Evolutionary conservation across 2,113 vertebrate species (phyloP).

Genomic region (Callorhinus ursinus): DNA sequence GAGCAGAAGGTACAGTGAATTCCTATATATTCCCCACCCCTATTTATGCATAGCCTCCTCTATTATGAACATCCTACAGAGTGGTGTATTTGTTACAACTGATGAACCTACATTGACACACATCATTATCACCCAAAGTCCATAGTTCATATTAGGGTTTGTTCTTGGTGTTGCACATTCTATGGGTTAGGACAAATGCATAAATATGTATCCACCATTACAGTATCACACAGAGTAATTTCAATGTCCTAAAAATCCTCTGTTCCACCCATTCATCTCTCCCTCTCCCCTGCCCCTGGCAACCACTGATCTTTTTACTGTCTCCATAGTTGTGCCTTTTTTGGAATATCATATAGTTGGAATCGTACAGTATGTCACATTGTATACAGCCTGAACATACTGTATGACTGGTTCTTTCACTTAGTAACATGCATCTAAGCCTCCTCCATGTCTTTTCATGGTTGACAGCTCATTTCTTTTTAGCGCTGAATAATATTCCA

Average conservation of each 20-base stretch:
- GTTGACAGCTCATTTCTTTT: slow-evolving; percentile 1
- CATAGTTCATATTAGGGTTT: background rate
- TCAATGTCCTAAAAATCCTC: background rate
- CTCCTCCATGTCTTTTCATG: background rate
- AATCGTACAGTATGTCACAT: background rate
- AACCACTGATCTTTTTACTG: background rate
- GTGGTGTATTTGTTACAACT: background rate
- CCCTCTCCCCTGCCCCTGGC: background rate
- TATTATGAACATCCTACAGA: background rate
- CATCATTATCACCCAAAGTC: background rate
- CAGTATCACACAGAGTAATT: background rate
- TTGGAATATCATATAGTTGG: background rate
- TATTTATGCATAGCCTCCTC: background rate
- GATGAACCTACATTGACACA: background rate
- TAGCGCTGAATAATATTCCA: background rate
- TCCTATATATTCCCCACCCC: background rate
- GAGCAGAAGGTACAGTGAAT: background rate
- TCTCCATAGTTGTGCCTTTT: background rate
- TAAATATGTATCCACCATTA: background rate
- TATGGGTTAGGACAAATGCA: background rate
- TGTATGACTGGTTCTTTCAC: background rate
- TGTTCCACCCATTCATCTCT: background rate
- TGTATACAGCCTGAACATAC: background rate
- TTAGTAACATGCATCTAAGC: background rate
- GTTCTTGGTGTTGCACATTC: background rate